Conservation (phyloP, 1,140 invertebrate species). For the Mylabris phalerata region DNA sequence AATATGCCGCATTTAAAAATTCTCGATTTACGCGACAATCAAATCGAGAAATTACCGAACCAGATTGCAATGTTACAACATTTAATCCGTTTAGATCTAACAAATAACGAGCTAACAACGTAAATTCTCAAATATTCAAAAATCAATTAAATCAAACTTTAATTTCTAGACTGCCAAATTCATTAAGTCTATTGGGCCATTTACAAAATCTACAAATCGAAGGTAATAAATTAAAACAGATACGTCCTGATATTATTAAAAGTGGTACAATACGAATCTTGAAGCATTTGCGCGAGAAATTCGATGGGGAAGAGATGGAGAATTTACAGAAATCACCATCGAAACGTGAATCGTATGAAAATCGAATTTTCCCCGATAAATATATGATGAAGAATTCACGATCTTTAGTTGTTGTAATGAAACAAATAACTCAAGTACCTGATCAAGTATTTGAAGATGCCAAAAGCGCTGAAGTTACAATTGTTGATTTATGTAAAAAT, state of each 20-base stretch:
- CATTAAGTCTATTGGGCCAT: slow-evolving; percentile 67
- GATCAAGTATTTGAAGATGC: slow-evolving; percentile 65
- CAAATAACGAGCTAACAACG: slow-evolving; percentile 72
- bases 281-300: slow-evolving; percentile 63
- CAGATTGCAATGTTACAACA: slow-evolving; percentile 67
- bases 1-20: slow-evolving; percentile 62
- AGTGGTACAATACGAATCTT: slow-evolving; percentile 75
- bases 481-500: slow-evolving; percentile 77
- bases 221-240: slow-evolving; percentile 74
- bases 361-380: slow-evolving; percentile 55
- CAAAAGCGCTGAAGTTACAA: slow-evolving; percentile 59
- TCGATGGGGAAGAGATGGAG: slow-evolving; percentile 38
- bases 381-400: slow-evolving; percentile 67
- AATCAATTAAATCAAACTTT: too few species aligned
- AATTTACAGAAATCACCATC: slow-evolving; percentile 12
- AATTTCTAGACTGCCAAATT: slow-evolving; percentile 61
- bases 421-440: slow-evolving; percentile 59
- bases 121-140: slow-evolving; percentile 33
- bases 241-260: slow-evolving; percentile 69
- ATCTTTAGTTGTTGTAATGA: slow-evolving; percentile 57
- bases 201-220: slow-evolving; percentile 76
- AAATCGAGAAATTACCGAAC: slow-evolving; percentile 64
- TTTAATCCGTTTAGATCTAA: slow-evolving; percentile 73
- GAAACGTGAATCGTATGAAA: neutral
- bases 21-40: slow-evolving; percentile 71